Conservation (phyloP, 2,113 vertebrate genomes). For the Pollimyrus isidori region DNA sequence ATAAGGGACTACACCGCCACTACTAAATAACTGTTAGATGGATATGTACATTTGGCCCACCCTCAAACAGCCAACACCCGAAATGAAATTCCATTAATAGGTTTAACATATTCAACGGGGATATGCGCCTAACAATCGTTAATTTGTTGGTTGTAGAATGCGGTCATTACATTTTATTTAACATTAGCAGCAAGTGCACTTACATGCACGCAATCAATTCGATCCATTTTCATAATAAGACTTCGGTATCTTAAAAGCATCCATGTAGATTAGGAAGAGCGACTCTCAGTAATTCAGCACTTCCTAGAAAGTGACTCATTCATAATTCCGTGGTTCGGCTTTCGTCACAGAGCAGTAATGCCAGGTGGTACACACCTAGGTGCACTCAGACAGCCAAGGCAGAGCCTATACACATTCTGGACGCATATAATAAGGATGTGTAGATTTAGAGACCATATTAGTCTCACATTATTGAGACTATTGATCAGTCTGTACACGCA, state of each 20-base stretch:
- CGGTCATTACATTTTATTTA: background rate
- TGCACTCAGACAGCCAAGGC: background rate
- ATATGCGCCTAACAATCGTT: background rate
- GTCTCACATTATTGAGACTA: too few relatives aligned
- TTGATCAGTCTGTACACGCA: background rate
- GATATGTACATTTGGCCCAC: background rate
- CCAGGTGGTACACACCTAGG: background rate
- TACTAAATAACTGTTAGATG: constrained; percentile 21
- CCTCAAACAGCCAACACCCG: background rate
- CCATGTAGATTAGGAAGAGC: background rate
- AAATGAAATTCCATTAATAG: background rate
- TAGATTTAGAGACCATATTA: background rate
- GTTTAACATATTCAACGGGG: background rate
- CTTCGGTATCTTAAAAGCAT: background rate
- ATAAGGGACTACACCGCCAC: constrained; percentile 44
- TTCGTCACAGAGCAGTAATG: background rate
- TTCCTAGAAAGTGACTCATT: background rate
- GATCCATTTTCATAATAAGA: background rate
- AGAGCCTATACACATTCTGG: background rate
- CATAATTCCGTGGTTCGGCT: background rate
- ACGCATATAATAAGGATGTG: background rate
- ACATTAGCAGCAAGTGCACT: background rate
- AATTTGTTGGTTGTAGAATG: background rate
- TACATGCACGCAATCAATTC: background rate
- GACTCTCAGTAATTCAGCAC: background rate